Base-by-base conservation (phyloP, 2,888 invertebrate genomes). In the Miltochrista miniata region DNA sequence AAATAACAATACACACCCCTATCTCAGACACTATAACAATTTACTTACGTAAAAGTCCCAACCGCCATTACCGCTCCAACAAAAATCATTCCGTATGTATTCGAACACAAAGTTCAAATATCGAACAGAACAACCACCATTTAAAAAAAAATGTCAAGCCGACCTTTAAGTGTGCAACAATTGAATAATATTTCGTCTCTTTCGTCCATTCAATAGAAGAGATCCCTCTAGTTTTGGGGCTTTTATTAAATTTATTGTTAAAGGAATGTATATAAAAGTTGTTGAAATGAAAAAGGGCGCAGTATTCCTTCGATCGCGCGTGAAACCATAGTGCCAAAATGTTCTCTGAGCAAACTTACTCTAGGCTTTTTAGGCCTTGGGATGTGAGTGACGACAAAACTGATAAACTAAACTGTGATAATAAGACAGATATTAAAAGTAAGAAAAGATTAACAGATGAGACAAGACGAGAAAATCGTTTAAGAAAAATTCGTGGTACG, bases 341-440 rank as follows among this genome's bases (percentile, higher is more conserved):
- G 91, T 72, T 83, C 65, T 87, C 87, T 55, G 81, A 83, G 50
- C 83, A 81, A 68, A 87, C 73, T 70, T 89, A 85, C 57, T 92
- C 93, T 38, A 90, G 93, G 68, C 83, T 94, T 14, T 94, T 94
- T 70, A 91, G 94, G 64, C 94, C 94, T 50, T 94, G 94, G 94
- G 94, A 94, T 76, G 85, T 85, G 57, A 89, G 86, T 85, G 87
- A 83, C 43, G 76, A 64, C 50, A 77, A 81, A 56, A 65, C 68
- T 14, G 55, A 66, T 59, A 72, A 71, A 55, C 65, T 64, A 42
- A 65, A 61, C 36, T 49, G 71, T 55, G 68, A 73, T 42, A 54
- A 45, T 45, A 54, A 33, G 41, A 54, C 57, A 34, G 74, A 79
- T 18, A 53, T 56, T 0, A 77, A 73, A 52, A 51, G 48, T 0